These are phyloP conservation scores for Mormyrops attenuatus DNA, from an alignment of 2,797 vertebrate genomes.

Conservation along the genomic window DNA sequence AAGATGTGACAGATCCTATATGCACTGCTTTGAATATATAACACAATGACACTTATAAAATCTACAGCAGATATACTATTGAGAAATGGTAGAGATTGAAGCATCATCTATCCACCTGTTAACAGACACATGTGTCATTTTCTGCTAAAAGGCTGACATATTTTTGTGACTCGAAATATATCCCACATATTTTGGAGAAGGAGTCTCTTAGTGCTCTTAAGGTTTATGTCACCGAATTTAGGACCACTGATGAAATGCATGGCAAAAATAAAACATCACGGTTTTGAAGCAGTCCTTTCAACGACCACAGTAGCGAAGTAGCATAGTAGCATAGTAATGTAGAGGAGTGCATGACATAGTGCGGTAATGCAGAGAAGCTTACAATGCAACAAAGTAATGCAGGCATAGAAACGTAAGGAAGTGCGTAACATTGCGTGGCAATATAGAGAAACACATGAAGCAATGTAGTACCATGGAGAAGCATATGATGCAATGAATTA, in stretches of 20 bases:
- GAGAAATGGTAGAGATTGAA: not conserved
- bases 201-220: not conserved
- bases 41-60: not conserved
- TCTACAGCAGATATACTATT: not conserved
- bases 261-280: not conserved
- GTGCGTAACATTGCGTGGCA: not conserved
- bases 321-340: not conserved
- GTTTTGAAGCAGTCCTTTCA: not conserved
- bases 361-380: not conserved
- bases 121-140: not conserved
- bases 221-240: not conserved
- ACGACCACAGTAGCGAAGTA: not conserved
- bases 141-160: not conserved
- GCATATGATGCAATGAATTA: not conserved
- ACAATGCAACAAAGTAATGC: not conserved
- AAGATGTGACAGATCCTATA: not conserved
- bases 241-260: not conserved
- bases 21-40: not conserved
- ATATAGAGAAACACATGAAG: not conserved
- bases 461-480: not conserved
- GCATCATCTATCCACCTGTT: not conserved
- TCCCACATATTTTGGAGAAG: not conserved
- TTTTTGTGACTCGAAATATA: not conserved
- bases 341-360: not conserved
- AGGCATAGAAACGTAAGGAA: not conserved